Conservation (phyloP, 2,888 invertebrate genomes). For the Cerastis rubricosa region DNA sequence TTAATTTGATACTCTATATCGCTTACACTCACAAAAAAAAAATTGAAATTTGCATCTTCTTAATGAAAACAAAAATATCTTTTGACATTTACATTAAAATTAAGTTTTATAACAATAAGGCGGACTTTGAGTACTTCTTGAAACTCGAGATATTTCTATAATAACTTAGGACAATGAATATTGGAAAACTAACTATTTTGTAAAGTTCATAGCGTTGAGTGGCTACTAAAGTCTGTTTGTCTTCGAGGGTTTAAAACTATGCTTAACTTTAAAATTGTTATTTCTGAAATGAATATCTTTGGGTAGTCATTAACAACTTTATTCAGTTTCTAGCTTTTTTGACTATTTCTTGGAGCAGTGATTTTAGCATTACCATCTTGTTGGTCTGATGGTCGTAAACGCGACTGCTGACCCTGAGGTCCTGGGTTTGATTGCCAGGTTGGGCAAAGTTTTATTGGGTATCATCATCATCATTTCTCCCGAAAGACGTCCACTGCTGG, state of each 20-base stretch:
- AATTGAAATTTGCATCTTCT: slow-evolving; percentile 10
- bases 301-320: slow-evolving; percentile 8
- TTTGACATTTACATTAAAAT: slow-evolving; percentile 18
- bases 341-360: neutral
- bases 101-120: slow-evolving; percentile 14
- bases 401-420: too few relatives aligned
- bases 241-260: slow-evolving; percentile 23
- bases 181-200: slow-evolving; percentile 34
- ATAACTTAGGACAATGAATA: slow-evolving; percentile 7
- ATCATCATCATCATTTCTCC: too few relatives aligned
- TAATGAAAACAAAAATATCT: neutral
- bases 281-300: slow-evolving; percentile 11
- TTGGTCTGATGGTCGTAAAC: too few relatives aligned
- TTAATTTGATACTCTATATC: neutral
- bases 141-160: slow-evolving; percentile 17
- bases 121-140: slow-evolving; percentile 5
- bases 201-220: neutral
- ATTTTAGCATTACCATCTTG: too few relatives aligned
- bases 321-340: neutral
- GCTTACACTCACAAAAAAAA: neutral
- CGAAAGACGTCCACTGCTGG: too few relatives aligned
- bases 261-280: slow-evolving; percentile 1
- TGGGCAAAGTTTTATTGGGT: too few relatives aligned
- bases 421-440: too few relatives aligned
- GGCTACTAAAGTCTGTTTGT: neutral